phyloP scores from a whole-genome alignment of 2,797 vertebrate genomes.

The Oceanodroma leucorhoa region DNA sequence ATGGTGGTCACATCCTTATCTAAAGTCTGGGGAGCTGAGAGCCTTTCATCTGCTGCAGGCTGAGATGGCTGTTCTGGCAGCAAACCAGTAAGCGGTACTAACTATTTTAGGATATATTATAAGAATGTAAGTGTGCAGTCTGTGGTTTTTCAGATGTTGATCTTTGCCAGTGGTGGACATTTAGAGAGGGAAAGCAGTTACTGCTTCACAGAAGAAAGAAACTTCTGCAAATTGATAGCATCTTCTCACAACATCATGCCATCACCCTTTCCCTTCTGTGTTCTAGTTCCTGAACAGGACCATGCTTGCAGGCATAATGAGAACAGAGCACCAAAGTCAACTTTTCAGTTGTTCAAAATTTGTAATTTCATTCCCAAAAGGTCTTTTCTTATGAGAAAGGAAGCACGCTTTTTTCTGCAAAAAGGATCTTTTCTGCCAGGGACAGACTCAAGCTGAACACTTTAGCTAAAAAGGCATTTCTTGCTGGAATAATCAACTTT shows the following conservation, averaged over 20 bases:
- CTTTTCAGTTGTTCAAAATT: not conserved
- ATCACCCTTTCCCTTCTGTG: not conserved
- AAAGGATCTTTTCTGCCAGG: not conserved
- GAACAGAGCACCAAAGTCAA: not conserved
- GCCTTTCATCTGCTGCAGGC: not conserved
- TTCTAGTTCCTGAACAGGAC: not conserved
- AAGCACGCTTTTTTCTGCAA: not conserved
- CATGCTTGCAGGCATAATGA: not conserved
- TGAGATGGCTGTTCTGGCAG: not conserved
- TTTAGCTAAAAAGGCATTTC: not conserved
- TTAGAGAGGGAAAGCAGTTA: not conserved
- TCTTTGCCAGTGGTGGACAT: not conserved
- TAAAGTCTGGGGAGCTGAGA: not conserved
- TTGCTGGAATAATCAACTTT: not conserved
- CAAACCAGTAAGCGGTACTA: too few species aligned
- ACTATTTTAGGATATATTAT: not conserved
- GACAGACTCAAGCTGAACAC: not conserved
- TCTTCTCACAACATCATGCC: not conserved
- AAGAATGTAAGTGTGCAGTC: not conserved
- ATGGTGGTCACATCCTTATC: not conserved
- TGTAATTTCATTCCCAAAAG: not conserved
- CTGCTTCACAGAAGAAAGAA: not conserved
- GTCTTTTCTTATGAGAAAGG: not conserved
- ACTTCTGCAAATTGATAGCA: not conserved
- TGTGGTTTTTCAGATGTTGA: not conserved